These are phyloP conservation scores for Rhinoptilus africanus DNA, from an alignment of 2,113 vertebrate species.

Conservation along the genomic window DNA sequence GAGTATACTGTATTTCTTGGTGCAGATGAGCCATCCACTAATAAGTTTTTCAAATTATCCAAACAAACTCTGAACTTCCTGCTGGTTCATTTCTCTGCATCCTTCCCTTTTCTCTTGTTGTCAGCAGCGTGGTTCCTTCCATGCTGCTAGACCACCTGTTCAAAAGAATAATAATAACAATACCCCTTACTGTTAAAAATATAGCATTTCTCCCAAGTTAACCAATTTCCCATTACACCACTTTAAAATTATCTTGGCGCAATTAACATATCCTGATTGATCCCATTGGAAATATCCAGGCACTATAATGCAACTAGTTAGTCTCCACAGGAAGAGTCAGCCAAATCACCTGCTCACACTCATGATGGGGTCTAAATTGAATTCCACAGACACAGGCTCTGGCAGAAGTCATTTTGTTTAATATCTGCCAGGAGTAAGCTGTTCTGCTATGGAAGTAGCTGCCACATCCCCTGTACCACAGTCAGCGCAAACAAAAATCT, in stretches of 20 bases:
- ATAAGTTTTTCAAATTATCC: constrained; percentile 57
- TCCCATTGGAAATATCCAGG: constrained; percentile 56
- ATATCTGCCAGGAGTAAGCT: constrained; percentile 9
- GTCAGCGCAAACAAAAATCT: background rate
- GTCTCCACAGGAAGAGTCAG: constrained; percentile 37
- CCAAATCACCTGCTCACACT: constrained; percentile 48
- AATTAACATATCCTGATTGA: constrained; percentile 65
- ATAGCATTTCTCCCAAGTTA: constrained; percentile 61
- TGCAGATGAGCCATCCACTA: constrained; percentile 26
- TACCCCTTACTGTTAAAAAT: constrained; percentile 67
- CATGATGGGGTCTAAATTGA: constrained; percentile 41
- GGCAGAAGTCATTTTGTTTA: constrained; percentile 14
- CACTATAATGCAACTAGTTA: constrained; percentile 43
- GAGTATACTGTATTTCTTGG: constrained; percentile 18
- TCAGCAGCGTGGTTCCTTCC: constrained; percentile 21
- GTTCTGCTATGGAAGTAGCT: background rate
- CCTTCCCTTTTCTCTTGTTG: constrained; percentile 43
- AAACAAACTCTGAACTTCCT: constrained; percentile 50
- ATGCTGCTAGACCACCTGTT: constrained; percentile 71
- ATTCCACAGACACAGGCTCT: constrained; percentile 12
- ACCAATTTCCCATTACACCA: constrained; percentile 58
- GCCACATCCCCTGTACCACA: background rate
- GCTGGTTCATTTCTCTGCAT: constrained; percentile 50
- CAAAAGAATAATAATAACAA: constrained; percentile 63
- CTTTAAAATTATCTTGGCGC: constrained; percentile 55